Conservation (phyloP, 2,113 vertebrate species). For the Corythaeola cristata region DNA sequence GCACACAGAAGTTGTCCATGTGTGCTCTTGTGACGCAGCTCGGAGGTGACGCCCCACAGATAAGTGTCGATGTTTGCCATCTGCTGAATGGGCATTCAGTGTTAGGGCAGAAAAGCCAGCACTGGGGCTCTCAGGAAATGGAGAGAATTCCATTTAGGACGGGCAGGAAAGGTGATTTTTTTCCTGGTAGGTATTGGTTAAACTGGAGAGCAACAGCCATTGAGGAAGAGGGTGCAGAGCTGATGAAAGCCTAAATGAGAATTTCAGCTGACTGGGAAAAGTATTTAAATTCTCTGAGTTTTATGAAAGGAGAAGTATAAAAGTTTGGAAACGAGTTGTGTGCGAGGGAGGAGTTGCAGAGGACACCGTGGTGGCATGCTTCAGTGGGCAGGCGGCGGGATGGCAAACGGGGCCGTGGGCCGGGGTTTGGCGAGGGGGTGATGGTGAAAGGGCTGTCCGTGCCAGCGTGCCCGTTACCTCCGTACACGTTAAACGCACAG, state of each 20-base stretch:
- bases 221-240: background rate
- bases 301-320: background rate
- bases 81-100: background rate
- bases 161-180: background rate
- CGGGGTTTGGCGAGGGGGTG: background rate
- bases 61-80: background rate
- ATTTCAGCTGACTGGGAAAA: background rate
- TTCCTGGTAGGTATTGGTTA: background rate
- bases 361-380: background rate
- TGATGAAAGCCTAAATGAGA: background rate
- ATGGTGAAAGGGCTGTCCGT: fast-evolving
- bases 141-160: background rate
- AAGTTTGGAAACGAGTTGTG: background rate
- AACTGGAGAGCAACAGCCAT: background rate
- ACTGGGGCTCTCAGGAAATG: background rate
- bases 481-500: fast-evolving
- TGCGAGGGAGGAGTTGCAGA: background rate
- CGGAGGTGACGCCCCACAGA: background rate
- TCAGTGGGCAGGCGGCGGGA: background rate
- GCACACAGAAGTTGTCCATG: too few relatives aligned
- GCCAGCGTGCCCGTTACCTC: fast-evolving
- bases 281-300: background rate
- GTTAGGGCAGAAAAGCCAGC: background rate
- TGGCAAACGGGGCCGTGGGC: background rate
- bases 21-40: background rate